phyloP scores from a whole-genome alignment of 2,113 vertebrate species.

The Pardalotus punctatus region DNA sequence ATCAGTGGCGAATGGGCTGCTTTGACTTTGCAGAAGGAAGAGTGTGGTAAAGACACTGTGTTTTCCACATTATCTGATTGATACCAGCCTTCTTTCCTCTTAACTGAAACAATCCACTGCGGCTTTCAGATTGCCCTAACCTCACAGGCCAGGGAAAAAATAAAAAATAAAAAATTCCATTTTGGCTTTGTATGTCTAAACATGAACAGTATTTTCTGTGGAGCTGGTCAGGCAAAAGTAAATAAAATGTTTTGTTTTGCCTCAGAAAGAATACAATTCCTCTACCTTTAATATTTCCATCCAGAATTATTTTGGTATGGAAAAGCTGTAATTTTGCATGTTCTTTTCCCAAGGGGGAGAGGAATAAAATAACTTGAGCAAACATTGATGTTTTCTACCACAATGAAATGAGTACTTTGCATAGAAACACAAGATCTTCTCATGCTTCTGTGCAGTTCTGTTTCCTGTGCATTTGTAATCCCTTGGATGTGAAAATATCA shows the following conservation, averaged over 20 bases:
- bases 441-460: not conserved
- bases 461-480: not conserved
- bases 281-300: not conserved
- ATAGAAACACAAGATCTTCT: not conserved
- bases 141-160: not conserved
- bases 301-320: not conserved
- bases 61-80: slow-evolving; percentile 27
- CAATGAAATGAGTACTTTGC: not conserved
- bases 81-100: not conserved
- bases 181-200: not conserved
- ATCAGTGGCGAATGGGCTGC: not conserved
- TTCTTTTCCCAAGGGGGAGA: not conserved
- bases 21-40: slow-evolving; percentile 5
- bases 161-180: not conserved
- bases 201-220: not conserved
- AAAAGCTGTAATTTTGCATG: not conserved
- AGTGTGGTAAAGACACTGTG: not conserved
- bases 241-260: not conserved
- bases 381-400: not conserved
- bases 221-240: not conserved
- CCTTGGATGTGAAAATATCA: not conserved
- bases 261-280: not conserved
- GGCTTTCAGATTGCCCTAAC: not conserved
- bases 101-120: not conserved
- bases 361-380: not conserved